phyloP scores from a whole-genome alignment of 2,113 vertebrate genomes.

The Xyrauchen texanus region DNA sequence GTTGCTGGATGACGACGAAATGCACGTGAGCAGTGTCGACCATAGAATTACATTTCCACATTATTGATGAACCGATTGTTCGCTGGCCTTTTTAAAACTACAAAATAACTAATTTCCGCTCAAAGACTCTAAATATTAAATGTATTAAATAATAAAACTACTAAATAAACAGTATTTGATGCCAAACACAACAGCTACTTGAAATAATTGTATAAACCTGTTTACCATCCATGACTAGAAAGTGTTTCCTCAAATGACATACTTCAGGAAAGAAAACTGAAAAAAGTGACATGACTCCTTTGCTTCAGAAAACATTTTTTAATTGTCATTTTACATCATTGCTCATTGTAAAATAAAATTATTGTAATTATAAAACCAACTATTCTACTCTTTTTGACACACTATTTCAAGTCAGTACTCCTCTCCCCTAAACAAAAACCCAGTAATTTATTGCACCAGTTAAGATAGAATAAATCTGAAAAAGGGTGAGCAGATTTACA shows the following conservation, averaged over 20 bases:
- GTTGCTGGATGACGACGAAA: too few species aligned
- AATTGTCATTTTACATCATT: slow-evolving; percentile 39
- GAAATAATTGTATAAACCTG: too few species aligned
- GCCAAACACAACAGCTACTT: too few species aligned
- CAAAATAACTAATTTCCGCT: not conserved
- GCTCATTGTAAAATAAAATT: slow-evolving; percentile 38
- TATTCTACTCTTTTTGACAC: not conserved
- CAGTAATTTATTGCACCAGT: slow-evolving; percentile 46
- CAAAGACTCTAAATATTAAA: too few species aligned
- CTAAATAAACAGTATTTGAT: too few species aligned
- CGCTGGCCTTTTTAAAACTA: slow-evolving; percentile 10
- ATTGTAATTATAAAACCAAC: slow-evolving; percentile 40
- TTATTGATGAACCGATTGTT: not conserved
- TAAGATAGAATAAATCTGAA: not conserved
- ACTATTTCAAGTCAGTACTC: not conserved
- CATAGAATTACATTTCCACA: slow-evolving; percentile 60
- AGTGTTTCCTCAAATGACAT: too few species aligned
- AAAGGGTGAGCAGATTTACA: slow-evolving; percentile 7
- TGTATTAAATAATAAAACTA: not conserved
- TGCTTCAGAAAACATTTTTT: slow-evolving; percentile 25
- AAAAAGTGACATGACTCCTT: not conserved
- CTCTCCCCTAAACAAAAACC: slow-evolving; percentile 8
- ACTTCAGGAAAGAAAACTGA: not conserved
- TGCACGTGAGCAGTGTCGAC: rapidly evolving
- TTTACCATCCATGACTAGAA: too few species aligned